These are phyloP conservation scores for Napeogenes inachia DNA, from an alignment of 2,888 invertebrate species.

Conservation along the genomic window DNA sequence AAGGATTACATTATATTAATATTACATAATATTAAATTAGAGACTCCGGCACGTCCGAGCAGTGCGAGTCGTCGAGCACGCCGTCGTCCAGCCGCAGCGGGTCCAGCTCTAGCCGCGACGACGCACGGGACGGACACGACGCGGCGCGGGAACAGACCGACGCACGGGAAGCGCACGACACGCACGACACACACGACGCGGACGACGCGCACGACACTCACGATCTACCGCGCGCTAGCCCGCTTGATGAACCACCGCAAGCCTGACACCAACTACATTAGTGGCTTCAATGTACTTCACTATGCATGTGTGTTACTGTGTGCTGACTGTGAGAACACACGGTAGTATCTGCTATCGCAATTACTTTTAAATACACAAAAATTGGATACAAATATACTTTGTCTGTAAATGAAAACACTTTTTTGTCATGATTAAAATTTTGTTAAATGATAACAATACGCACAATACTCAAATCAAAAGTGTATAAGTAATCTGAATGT, in stretches of 20 bases:
- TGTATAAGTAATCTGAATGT: too few species aligned
- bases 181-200: slow-evolving; percentile 13
- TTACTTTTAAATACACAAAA: too few species aligned
- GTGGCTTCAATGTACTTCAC: background rate
- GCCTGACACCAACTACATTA: slow-evolving; percentile 50
- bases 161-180: slow-evolving; percentile 32
- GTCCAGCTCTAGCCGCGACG: slow-evolving; percentile 34
- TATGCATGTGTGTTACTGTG: background rate
- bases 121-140: slow-evolving; percentile 25
- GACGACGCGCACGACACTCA: slow-evolving; percentile 31
- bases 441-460: too few species aligned
- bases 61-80: slow-evolving; percentile 41
- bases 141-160: slow-evolving; percentile 64
- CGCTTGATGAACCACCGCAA: slow-evolving; percentile 70
- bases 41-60: slow-evolving; percentile 43
- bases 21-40: slow-evolving; percentile 32
- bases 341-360: too few species aligned
- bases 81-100: slow-evolving; percentile 44
- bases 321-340: too few species aligned
- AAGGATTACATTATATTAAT: background rate
- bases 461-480: too few species aligned
- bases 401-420: too few species aligned
- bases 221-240: slow-evolving; percentile 62
- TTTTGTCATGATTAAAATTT: too few species aligned
- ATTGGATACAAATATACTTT: too few species aligned